Evolutionary conservation across 1,140 invertebrate species (phyloP).

Genomic region (Ostrea edulis): DNA sequence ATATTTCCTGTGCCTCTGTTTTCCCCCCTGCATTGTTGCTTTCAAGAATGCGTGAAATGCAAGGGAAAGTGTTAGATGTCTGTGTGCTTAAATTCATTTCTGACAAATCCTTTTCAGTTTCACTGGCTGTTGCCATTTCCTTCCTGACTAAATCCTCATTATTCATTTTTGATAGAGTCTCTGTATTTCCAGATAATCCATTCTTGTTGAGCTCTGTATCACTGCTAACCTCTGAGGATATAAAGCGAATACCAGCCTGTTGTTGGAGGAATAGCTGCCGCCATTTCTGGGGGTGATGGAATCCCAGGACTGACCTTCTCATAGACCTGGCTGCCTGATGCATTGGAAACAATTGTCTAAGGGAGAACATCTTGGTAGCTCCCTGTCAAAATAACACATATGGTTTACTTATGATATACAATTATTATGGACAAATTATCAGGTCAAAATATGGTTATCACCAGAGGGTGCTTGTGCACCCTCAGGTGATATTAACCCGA

Average conservation of each 20-base stretch:
- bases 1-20: background rate
- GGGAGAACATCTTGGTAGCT: background rate
- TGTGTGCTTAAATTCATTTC: background rate
- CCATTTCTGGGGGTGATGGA: background rate
- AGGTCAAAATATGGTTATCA: no score
- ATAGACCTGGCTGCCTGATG: background rate
- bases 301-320: background rate
- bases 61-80: background rate
- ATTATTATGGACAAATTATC: no score
- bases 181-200: background rate
- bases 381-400: background rate
- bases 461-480: no score
- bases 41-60: background rate
- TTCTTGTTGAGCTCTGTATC: background rate
- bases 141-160: background rate
- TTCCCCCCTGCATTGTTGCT: background rate
- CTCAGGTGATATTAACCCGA: no score
- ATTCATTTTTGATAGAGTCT: background rate
- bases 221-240: background rate
- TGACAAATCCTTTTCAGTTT: background rate
- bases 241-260: background rate
- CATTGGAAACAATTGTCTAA: background rate
- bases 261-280: background rate
- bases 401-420: no score
- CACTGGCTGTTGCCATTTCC: background rate